phyloP scores from a whole-genome alignment of 2,113 vertebrate genomes.

The Platycercus adscitus region DNA sequence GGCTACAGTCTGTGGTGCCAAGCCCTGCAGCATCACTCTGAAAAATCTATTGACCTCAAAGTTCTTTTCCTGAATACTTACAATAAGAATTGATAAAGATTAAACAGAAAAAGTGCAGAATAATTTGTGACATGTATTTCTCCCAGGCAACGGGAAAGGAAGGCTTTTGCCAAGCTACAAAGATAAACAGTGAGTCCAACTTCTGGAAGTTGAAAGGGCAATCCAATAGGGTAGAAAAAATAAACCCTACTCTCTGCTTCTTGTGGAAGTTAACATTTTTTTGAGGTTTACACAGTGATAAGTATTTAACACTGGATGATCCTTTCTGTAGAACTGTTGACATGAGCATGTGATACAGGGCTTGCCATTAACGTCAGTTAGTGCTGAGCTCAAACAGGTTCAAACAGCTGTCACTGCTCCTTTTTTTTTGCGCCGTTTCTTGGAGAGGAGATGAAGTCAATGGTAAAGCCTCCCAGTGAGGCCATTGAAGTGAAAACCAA shows the following conservation, averaged over 20 bases:
- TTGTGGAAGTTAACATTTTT: background rate
- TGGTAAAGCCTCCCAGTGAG: background rate
- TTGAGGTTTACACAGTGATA: background rate
- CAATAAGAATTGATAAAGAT: background rate
- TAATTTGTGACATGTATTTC: background rate
- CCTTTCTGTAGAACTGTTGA: background rate
- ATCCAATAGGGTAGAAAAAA: background rate
- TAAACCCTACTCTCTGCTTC: background rate
- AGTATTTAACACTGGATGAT: background rate
- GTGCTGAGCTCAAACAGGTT: background rate
- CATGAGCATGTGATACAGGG: background rate
- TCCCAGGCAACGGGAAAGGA: background rate
- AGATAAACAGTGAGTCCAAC: background rate
- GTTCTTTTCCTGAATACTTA: background rate
- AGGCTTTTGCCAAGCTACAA: background rate
- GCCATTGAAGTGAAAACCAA: background rate
- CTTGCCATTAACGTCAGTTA: background rate
- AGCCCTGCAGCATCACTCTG: background rate
- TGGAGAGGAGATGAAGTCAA: background rate
- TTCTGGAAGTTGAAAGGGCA: background rate
- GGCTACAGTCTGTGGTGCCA: background rate
- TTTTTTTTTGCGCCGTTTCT: background rate
- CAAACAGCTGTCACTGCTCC: background rate
- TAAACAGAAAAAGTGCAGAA: background rate
- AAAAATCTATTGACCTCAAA: background rate